These are phyloP conservation scores for Drosophila kanekoi DNA, from an alignment of 2,888 invertebrate species.

Conservation along the genomic window DNA sequence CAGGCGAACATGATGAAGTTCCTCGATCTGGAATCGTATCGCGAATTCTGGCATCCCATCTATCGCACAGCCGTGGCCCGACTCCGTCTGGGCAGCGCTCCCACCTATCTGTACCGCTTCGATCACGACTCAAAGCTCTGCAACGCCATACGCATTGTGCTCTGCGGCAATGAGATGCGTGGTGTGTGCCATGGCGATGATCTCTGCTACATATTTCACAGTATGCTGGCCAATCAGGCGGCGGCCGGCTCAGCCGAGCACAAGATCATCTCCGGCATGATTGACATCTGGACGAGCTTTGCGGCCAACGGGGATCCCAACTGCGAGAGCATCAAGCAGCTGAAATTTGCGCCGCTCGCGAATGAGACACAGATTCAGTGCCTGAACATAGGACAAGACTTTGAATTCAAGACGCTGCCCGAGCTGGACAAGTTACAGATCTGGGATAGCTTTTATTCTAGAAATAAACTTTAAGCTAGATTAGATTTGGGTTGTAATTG, in stretches of 20 bases:
- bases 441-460: slow-evolving; percentile 81
- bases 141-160: slow-evolving; percentile 78
- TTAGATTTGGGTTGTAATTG: slow-evolving; percentile 15
- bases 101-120: slow-evolving; percentile 84
- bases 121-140: slow-evolving; percentile 82
- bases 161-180: slow-evolving; percentile 75
- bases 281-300: slow-evolving; percentile 82
- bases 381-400: slow-evolving; percentile 77
- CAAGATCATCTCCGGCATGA: slow-evolving; percentile 74
- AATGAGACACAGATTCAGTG: slow-evolving; percentile 69
- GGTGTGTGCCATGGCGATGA: slow-evolving; percentile 85
- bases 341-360: slow-evolving; percentile 66
- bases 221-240: slow-evolving; percentile 73
- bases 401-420: slow-evolving; percentile 75
- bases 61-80: slow-evolving; percentile 77
- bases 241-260: slow-evolving; percentile 72
- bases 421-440: slow-evolving; percentile 76
- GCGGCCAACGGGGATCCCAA: slow-evolving; percentile 82
- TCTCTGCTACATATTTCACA: slow-evolving; percentile 82
- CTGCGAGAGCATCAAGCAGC: slow-evolving; percentile 63
- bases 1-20: slow-evolving; percentile 83
- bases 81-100: slow-evolving; percentile 69
- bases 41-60: slow-evolving; percentile 83
- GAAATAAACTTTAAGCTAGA: slow-evolving; percentile 62
- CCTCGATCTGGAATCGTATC: slow-evolving; percentile 79